phyloP scores from a whole-genome alignment of 2,888 invertebrate species.

The Odontothrips loti region DNA sequence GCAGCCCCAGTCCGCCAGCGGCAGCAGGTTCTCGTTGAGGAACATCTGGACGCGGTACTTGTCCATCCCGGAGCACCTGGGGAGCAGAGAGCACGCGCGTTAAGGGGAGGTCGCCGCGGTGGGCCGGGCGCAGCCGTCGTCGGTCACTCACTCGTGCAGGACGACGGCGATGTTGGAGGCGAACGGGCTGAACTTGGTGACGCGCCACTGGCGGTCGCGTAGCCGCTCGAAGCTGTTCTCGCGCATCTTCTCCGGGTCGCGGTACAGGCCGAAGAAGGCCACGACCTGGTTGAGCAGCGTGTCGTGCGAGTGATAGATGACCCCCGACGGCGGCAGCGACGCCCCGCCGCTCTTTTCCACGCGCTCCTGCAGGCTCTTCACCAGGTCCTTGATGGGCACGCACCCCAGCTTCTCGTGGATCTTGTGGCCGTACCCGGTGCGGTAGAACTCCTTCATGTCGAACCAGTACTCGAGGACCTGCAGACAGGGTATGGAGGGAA shows the following conservation, averaged over 20 bases:
- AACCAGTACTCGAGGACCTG: constrained; percentile 21
- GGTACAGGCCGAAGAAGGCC: constrained; percentile 12
- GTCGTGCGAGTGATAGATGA: constrained; percentile 3
- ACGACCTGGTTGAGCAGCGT: constrained; percentile 21
- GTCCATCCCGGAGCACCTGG: not conserved
- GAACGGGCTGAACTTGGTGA: constrained; percentile 4
- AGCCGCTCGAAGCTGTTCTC: not conserved
- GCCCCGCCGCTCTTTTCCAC: not conserved
- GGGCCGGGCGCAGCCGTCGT: no score
- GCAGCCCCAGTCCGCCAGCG: constrained; percentile 19
- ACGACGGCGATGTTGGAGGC: not conserved
- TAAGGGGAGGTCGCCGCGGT: no score
- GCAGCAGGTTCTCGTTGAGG: constrained; percentile 8
- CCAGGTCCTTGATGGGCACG: constrained; percentile 15
- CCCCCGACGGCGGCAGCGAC: not conserved
- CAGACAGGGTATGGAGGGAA: no score
- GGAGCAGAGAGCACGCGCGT: not conserved
- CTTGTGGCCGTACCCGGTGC: constrained; percentile 19
- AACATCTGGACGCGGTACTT: not conserved
- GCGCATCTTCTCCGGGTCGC: constrained; percentile 1
- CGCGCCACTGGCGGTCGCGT: not conserved
- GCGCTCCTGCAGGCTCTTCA: not conserved
- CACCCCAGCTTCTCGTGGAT: constrained; percentile 12
- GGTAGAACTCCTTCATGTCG: constrained; percentile 20
- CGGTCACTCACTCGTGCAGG: not conserved